Evolutionary conservation across 2,888 invertebrate species (phyloP).

Genomic region (Ochropacha duplaris): DNA sequence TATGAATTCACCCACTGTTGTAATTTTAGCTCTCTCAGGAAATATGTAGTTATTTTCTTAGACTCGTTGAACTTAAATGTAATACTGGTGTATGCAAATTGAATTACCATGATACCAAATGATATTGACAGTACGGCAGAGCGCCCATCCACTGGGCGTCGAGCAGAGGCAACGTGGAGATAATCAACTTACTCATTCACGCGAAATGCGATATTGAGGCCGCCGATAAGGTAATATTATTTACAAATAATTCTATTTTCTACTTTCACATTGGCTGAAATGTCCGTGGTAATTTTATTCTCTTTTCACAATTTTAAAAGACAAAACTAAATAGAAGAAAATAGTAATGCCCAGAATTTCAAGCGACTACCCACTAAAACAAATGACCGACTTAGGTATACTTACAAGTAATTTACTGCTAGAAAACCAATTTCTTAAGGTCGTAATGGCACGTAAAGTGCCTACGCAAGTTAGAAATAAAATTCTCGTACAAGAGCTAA

Average conservation of each 20-base stretch:
- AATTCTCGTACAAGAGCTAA: background rate
- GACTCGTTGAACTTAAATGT: too few relatives aligned
- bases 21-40: too few relatives aligned
- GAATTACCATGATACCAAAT: background rate
- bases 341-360: background rate
- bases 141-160: constrained; percentile 90
- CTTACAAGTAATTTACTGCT: background rate
- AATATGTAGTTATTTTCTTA: too few relatives aligned
- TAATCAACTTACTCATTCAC: constrained; percentile 87
- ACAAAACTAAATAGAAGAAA: background rate
- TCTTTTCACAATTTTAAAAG: too few relatives aligned
- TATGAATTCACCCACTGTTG: too few relatives aligned
- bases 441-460: background rate
- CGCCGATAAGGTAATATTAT: constrained; percentile 84
- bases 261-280: too few relatives aligned
- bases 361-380: background rate
- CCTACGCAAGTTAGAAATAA: background rate
- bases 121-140: constrained; percentile 84
- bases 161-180: constrained; percentile 87
- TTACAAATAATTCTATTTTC: background rate
- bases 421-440: background rate
- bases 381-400: background rate
- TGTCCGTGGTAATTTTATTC: too few relatives aligned
- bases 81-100: background rate
- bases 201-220: constrained; percentile 89